phyloP scores from a whole-genome alignment of 2,797 vertebrate genomes.

The Oreochromis grahami region DNA sequence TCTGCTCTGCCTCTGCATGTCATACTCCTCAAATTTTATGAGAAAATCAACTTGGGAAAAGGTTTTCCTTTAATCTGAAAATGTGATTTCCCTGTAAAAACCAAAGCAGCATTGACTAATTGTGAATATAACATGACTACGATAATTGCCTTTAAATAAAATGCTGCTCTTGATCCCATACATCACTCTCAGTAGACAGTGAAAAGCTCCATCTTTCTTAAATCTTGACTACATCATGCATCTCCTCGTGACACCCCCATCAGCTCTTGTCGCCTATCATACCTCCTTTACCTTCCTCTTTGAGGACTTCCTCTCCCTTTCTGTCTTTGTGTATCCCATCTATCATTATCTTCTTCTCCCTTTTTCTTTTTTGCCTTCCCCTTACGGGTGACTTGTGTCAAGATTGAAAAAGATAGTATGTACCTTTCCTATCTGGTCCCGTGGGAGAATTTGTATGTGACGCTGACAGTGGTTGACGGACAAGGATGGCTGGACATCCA shows the following conservation, averaged over 20 bases:
- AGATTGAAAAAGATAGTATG: constrained; percentile 44
- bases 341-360: background rate
- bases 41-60: background rate
- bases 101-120: background rate
- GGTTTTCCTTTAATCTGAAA: background rate
- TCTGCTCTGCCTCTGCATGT: background rate
- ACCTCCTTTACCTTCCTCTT: background rate
- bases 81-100: background rate
- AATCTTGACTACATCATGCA: background rate
- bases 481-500: background rate
- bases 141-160: background rate
- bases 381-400: constrained; percentile 34
- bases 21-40: background rate
- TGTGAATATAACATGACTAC: background rate
- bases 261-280: background rate
- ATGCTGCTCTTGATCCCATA: background rate
- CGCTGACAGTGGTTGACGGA: constrained; percentile 11
- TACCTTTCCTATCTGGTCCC: constrained; percentile 10
- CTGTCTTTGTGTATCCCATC: background rate
- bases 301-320: background rate
- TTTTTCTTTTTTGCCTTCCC: background rate
- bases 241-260: background rate
- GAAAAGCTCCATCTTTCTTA: background rate
- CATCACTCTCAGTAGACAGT: background rate
- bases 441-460: constrained; percentile 1